Base-by-base conservation (phyloP, 2,888 invertebrate species). In the Temnothorax ravouxi region DNA sequence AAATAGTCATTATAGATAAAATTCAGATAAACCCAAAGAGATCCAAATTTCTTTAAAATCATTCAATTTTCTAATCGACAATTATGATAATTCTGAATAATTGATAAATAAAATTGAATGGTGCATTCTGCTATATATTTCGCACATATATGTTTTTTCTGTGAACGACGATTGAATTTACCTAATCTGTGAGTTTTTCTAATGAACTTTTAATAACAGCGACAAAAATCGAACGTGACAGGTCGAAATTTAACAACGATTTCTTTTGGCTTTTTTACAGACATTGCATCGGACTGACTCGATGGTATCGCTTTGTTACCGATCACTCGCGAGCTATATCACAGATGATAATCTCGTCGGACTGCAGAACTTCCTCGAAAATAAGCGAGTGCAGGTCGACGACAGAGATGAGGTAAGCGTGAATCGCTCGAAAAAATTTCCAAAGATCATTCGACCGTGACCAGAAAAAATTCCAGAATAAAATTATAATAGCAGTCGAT, bases 221-320 rank as follows among this genome's bases (percentile, higher is more conserved):
- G 29, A 18, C 18, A 34, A 77, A 47, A 76, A 62, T 47, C 21
- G 47, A 2, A 69, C 56, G 6, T 2, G 41, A 3, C 4, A 41
- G 21, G 44, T 4, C 5, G 29, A 25, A 59, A 88, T 91, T 25
- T 62, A 34, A 50, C 47, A 21, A 54, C 11, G 59, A n/a, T 21
- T 21, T 62, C 11, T 69, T 8, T 82, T 29, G 69, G 41, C 15
- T 72, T 25, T 92, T 94, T 94, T 94, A 80, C 95, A 98, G 98
- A 97, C 98, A 95, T 97, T 98, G 95, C 97, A 97, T 95, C 97
- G 97, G 95, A 97, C 97, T 95, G 98, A 98, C 96, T 98, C 98
- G 96, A 98, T 98, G 98, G 97, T 98, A 96, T 98, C 98, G 91
- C 96, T 98, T 95, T 98, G 97, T 96, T 98, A 97, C 95, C 97